These are phyloP conservation scores for Herpailurus yagouaroundi DNA, from an alignment of 2,113 vertebrate species.

Conservation along the genomic window DNA sequence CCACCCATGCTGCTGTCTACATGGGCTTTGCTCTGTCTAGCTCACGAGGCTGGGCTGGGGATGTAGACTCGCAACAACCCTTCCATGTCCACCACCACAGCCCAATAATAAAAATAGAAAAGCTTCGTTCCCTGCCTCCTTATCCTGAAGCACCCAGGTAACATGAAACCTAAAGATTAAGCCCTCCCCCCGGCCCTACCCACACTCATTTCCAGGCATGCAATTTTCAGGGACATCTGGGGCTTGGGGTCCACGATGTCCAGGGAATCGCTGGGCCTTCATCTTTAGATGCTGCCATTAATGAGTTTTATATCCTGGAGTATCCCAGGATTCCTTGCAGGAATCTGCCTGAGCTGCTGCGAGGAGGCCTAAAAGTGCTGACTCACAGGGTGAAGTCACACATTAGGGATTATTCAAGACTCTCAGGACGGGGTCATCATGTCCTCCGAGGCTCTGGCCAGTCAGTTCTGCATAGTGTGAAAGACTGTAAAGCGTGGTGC, in stretches of 20 bases:
- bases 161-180: neutral
- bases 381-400: neutral
- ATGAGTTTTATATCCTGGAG: neutral
- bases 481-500: neutral
- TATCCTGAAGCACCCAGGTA: neutral
- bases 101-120: neutral
- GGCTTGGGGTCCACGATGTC: neutral
- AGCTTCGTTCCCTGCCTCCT: neutral
- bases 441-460: neutral
- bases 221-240: neutral
- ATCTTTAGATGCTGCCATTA: neutral
- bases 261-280: neutral
- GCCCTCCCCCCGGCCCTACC: neutral
- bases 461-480: neutral
- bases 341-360: neutral
- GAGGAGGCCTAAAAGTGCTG: neutral
- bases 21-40: neutral
- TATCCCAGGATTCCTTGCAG: neutral
- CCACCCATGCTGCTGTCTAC: neutral
- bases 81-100: neutral
- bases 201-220: neutral
- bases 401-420: neutral
- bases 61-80: neutral
- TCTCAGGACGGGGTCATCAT: neutral
- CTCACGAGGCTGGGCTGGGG: neutral